Evolutionary conservation across 2,888 invertebrate species (phyloP), one percentile per base, ranked within the genome.

Genomic region (Clanis bilineata): DNA sequence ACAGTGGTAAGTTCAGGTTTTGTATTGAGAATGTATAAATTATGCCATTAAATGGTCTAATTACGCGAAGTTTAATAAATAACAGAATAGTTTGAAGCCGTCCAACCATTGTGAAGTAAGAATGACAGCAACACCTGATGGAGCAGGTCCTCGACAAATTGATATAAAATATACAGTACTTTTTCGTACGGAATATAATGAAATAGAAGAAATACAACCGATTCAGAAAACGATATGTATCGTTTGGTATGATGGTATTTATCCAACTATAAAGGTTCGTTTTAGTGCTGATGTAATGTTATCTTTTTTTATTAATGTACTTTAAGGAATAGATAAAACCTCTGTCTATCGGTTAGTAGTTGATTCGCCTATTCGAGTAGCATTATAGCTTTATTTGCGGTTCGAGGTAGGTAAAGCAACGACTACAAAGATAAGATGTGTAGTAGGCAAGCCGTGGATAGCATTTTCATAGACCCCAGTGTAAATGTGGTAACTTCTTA

Each of bases 241-340:
- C n/a, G 64, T 92, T 57, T 92, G 89, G 89, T 92, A 90, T 59
- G 90, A 91, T 61, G 91, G 90, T 3, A 89, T 91, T 64, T 91
- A 90, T 68, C 91, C 92, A 25, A 90, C 83, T 2, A 71, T 89
- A 2, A 85, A 90, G 87, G 92, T 89, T 56, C 32, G 67, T 32
- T 32, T 32, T 32, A 32, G 32, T 7, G 32, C 5, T 32, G n/a
- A n/a, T n/a, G n/a, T n/a, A n/a, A n/a, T n/a, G 32, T 32, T 32
- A 2, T 7, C 5, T 32, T 7, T 32, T 32, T 32, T 12, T 12
- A 1, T 2, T 12, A 36, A 7, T 10, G 1, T 36, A 36, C 1
- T 36, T 36, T 36, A 9, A 1, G 36, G 3, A 36, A 36, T 10
- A 1, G 12, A 32, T 32, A n/a, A n/a, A n/a, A n/a, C n/a, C n/a